These are phyloP conservation scores for Ictalurus punctatus DNA, from an alignment of 2,113 vertebrate species.

Conservation along the genomic window DNA sequence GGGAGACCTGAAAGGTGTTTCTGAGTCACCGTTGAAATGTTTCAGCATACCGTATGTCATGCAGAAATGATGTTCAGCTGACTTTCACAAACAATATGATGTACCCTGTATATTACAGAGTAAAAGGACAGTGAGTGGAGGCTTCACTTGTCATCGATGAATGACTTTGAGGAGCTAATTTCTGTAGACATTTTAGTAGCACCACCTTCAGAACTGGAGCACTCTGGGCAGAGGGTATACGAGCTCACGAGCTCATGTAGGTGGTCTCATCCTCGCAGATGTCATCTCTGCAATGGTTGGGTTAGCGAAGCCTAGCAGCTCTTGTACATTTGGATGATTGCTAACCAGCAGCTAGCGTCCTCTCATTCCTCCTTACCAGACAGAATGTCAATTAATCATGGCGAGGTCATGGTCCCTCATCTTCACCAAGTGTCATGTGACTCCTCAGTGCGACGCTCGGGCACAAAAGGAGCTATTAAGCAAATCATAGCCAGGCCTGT, in stretches of 20 bases:
- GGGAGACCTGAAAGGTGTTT: neutral
- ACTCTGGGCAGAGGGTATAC: neutral
- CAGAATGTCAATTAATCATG: conserved; percentile 52
- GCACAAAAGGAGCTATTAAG: conserved; percentile 48
- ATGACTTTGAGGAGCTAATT: neutral
- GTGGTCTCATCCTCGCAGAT: neutral
- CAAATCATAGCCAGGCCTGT: conserved; percentile 49
- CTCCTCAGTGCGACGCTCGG: conserved; percentile 8
- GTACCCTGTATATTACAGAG: too few relatives aligned
- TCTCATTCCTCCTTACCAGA: conserved; percentile 29
- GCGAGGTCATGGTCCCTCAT: conserved; percentile 48
- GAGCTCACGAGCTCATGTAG: neutral
- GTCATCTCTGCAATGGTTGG: neutral
- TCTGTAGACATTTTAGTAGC: neutral
- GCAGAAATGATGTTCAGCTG: neutral
- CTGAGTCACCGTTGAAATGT: neutral
- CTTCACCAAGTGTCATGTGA: conserved; percentile 43
- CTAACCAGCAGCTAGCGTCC: conserved; percentile 1
- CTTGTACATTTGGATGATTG: neutral
- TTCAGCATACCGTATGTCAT: neutral
- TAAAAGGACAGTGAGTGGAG: too few relatives aligned
- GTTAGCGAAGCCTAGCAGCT: neutral
- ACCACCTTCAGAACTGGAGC: neutral
- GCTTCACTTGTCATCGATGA: neutral
- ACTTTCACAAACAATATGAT: neutral